A percentile compares a stretch with the other conserved stretches of the same genome.
Evolutionary conservation across 2,797 vertebrate species (phyloP).

Genomic region (Acanthurus leucopareius): DNA sequence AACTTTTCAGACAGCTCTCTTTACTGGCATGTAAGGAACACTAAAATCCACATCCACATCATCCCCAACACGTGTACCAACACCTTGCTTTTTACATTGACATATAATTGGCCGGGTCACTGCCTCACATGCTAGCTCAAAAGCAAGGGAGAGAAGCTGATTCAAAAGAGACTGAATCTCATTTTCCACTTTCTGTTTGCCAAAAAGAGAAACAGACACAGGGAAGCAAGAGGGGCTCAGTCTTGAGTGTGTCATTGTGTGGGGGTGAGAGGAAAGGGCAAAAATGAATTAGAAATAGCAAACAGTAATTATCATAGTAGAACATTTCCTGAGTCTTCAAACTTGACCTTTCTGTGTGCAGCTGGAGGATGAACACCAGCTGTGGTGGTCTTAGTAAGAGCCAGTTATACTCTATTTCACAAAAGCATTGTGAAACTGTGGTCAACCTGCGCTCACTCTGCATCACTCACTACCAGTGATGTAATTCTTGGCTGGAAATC

Average conservation of each 20-base stretch:
- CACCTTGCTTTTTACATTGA: too few species aligned
- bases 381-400: not conserved
- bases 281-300: not conserved
- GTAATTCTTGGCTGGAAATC: not conserved
- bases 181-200: too few species aligned
- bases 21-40: too few species aligned
- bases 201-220: not conserved
- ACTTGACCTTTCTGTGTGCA: not conserved
- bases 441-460: not conserved
- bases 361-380: not conserved
- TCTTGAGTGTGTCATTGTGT: not conserved
- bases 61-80: too few species aligned
- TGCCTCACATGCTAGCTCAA: too few species aligned
- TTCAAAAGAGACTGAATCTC: too few species aligned
- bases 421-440: not conserved
- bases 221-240: not conserved
- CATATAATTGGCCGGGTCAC: too few species aligned
- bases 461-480: not conserved
- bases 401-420: not conserved
- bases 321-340: not conserved
- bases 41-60: too few species aligned
- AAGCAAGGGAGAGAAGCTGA: too few species aligned
- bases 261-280: not conserved
- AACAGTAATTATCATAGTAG: not conserved
- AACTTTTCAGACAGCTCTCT: too few species aligned